A percentile compares a stretch with the other conserved stretches of the same genome.
phyloP scores from a whole-genome alignment of 1,140 invertebrate species.

The Oreohelix idahoensis region DNA sequence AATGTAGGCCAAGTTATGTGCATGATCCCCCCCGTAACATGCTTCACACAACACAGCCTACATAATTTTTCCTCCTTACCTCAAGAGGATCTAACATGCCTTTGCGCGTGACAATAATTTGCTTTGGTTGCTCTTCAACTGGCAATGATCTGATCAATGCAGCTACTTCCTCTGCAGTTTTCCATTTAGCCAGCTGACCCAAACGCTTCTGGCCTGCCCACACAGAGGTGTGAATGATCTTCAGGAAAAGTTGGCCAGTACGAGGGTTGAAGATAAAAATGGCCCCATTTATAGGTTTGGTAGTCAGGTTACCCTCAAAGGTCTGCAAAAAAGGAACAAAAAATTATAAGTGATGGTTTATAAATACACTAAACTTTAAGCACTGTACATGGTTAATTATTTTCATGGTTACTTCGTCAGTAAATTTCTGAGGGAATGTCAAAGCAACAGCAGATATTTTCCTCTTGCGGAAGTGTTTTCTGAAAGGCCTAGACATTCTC shows the following conservation, averaged over 20 bases:
- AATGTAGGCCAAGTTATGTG: too few species aligned
- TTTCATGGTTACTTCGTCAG: too few species aligned
- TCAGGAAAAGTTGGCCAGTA: slow-evolving; percentile 99
- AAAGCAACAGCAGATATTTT: too few species aligned
- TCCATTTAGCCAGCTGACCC: slow-evolving; percentile 96
- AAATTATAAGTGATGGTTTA: not conserved
- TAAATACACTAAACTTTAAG: too few species aligned
- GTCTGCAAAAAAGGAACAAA: slow-evolving; percentile 76
- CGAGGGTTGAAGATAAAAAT: slow-evolving; percentile 99
- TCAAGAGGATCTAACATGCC: slow-evolving; percentile 94
- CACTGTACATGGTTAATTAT: too few species aligned
- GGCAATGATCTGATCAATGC: slow-evolving; percentile 98
- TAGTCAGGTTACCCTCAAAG: slow-evolving; percentile 99
- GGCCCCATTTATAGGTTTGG: slow-evolving; percentile 99
- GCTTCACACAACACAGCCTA: too few species aligned
- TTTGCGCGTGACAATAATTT: slow-evolving; percentile 99
- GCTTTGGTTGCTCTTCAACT: slow-evolving; percentile 99
- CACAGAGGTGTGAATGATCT: slow-evolving; percentile 99
- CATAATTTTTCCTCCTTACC: slow-evolving; percentile 60
- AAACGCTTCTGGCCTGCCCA: slow-evolving; percentile 92
- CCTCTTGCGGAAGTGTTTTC: too few species aligned
- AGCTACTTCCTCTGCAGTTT: slow-evolving; percentile 99
- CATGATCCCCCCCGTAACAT: too few species aligned
- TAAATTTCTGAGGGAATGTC: too few species aligned
- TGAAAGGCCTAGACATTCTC: too few species aligned